phyloP scores from a whole-genome alignment of 1,140 invertebrate species.

The Drosophila melanica region DNA sequence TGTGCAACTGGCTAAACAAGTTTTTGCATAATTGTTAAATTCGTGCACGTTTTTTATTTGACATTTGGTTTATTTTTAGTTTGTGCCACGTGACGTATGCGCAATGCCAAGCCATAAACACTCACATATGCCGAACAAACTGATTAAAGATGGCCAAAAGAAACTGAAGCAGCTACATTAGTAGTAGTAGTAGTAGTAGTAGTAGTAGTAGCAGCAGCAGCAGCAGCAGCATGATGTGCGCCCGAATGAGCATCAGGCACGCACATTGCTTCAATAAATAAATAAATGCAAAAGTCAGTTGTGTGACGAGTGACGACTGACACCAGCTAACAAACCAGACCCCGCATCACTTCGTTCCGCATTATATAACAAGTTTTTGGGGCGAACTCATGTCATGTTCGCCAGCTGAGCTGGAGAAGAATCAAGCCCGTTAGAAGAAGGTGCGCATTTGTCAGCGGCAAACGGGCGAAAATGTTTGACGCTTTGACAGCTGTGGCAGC shows the following conservation, averaged over 20 bases:
- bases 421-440: neutral
- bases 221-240: too few relatives aligned
- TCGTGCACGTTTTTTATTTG: conserved; percentile 3
- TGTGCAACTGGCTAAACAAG: conserved; percentile 30
- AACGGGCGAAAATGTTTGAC: conserved; percentile 68
- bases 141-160: conserved; percentile 13
- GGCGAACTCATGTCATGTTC: conserved; percentile 27
- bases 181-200: neutral
- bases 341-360: too few relatives aligned
- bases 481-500: conserved; percentile 75
- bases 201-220: neutral
- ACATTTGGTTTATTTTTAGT: neutral
- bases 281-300: conserved; percentile 77
- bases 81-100: conserved; percentile 28
- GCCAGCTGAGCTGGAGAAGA: conserved; percentile 14
- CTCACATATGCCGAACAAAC: conserved; percentile 3
- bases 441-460: conserved; percentile 67
- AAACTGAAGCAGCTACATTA: neutral
- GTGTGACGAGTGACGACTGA: conserved; percentile 53
- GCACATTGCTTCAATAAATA: conserved; percentile 60
- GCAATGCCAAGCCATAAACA: conserved; percentile 4
- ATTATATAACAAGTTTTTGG: conserved; percentile 24
- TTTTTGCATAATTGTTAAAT: conserved; percentile 48
- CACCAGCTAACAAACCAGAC: too few relatives aligned
- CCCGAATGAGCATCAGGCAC: conserved; percentile 8